phyloP scores from a whole-genome alignment of 2,888 invertebrate species.

The Tenodera sinensis region DNA sequence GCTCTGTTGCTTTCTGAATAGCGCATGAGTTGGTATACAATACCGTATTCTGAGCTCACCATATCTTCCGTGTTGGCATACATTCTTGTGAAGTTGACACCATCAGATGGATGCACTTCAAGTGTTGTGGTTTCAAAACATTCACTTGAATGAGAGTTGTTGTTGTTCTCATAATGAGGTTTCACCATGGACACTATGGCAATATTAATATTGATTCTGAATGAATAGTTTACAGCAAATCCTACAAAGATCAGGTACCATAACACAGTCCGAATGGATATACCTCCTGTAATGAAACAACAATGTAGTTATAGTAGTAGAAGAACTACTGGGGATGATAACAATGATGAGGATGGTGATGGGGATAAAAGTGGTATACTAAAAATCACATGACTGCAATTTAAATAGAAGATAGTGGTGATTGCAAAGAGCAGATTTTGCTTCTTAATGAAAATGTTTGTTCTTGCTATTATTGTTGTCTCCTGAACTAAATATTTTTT shows the following conservation, averaged over 20 bases:
- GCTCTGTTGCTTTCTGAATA: no score
- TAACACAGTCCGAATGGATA: constrained; percentile 48
- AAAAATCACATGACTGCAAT: no score
- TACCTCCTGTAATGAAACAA: constrained; percentile 32
- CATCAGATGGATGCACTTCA: neutral
- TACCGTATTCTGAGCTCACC: neutral
- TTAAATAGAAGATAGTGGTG: no score
- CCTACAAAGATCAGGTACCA: constrained; percentile 64
- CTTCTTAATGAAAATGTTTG: no score
- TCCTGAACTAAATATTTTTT: neutral
- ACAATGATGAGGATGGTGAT: no score
- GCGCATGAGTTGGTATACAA: neutral
- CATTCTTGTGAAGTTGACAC: neutral
- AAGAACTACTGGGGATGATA: no score
- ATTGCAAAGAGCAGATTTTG: no score
- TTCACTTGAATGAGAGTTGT: neutral
- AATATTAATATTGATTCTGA: constrained; percentile 63
- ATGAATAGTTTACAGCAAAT: constrained; percentile 66
- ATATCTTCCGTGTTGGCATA: neutral
- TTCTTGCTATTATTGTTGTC: no score
- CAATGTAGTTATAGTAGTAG: no score
- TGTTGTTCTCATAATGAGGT: constrained; percentile 29
- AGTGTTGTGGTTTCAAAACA: constrained; percentile 13
- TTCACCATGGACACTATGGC: constrained; percentile 64
- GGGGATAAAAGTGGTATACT: no score